Conservation (phyloP, 37 sponge, comb jelly and placozoan species). For the Geodia barretti region DNA sequence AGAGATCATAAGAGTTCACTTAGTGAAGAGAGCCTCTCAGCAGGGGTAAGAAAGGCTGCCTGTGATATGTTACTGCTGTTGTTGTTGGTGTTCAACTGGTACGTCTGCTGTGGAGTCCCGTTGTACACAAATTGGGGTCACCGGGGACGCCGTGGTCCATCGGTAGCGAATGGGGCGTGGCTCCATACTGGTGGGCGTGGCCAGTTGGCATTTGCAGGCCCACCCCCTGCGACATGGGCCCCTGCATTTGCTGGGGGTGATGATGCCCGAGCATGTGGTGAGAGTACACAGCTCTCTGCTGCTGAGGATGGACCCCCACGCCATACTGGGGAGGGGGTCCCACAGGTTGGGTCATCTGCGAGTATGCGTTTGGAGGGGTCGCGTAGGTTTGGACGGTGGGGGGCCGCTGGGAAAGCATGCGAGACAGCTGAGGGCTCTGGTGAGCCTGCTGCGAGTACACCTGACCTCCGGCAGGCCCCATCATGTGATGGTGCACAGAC, state of each 20-base stretch:
- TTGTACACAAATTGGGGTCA: constrained; percentile 23
- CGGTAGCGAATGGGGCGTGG: neutral
- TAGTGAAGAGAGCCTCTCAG: constrained; percentile 34
- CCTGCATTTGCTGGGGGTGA: constrained; percentile 4
- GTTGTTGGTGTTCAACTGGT: constrained; percentile 20
- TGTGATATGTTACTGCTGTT: constrained; percentile 10
- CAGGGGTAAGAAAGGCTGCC: constrained; percentile 16
- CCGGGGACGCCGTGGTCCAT: constrained; percentile 11
- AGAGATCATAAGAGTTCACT: constrained; percentile 17
- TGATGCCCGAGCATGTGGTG: constrained; percentile 34
- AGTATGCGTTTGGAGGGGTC: neutral
- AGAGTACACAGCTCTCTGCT: constrained; percentile 18
- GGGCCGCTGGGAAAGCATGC: neutral
- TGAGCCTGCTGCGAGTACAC: constrained; percentile 23
- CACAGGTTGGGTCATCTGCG: neutral
- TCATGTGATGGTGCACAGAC: neutral
- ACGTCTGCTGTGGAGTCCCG: constrained; percentile 4
- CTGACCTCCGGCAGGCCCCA: constrained; percentile 14
- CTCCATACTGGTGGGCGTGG: constrained; percentile 3
- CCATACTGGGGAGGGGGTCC: constrained; percentile 65
- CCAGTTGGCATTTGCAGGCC: constrained; percentile 4
- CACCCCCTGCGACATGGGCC: constrained; percentile 4
- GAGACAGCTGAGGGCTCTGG: neutral
- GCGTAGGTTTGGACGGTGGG: constrained; percentile 2
- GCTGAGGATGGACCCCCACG: neutral